Percentiles rank a stretch among this genome's conserved stretches.
These are phyloP conservation scores for Pica pica DNA, from an alignment of 2,113 vertebrate species.

Conservation along the genomic window DNA sequence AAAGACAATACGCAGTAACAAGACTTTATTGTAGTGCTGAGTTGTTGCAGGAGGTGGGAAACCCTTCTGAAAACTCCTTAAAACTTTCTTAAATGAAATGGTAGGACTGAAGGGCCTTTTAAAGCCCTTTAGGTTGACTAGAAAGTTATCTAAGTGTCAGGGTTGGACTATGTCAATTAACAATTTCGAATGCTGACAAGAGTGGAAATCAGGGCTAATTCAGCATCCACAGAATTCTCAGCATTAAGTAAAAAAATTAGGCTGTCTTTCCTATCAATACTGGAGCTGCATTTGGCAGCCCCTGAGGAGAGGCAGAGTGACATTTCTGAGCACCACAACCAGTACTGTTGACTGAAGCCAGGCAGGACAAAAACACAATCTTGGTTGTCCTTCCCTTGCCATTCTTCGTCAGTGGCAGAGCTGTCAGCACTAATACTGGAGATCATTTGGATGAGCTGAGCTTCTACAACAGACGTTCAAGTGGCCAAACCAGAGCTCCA, in stretches of 20 bases:
- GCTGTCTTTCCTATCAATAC: not conserved
- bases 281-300: not conserved
- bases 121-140: not conserved
- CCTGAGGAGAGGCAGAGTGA: not conserved
- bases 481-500: not conserved
- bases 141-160: not conserved
- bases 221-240: not conserved
- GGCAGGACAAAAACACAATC: not conserved
- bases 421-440: not conserved
- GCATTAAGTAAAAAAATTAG: not conserved
- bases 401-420: not conserved
- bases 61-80: not conserved
- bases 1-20: accelerated
- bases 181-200: not conserved
- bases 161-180: not conserved
- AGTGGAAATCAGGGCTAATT: not conserved
- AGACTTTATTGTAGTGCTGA: not conserved
- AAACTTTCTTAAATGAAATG: not conserved
- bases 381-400: not conserved
- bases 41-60: not conserved
- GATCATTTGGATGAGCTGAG: not conserved
- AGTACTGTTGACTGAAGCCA: not conserved
- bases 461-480: not conserved
- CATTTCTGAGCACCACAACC: not conserved
- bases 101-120: not conserved